Percentiles rank a stretch among this genome's conserved stretches.
Conservation (phyloP, 2,888 invertebrate species). For the Ischnura elegans region DNA sequence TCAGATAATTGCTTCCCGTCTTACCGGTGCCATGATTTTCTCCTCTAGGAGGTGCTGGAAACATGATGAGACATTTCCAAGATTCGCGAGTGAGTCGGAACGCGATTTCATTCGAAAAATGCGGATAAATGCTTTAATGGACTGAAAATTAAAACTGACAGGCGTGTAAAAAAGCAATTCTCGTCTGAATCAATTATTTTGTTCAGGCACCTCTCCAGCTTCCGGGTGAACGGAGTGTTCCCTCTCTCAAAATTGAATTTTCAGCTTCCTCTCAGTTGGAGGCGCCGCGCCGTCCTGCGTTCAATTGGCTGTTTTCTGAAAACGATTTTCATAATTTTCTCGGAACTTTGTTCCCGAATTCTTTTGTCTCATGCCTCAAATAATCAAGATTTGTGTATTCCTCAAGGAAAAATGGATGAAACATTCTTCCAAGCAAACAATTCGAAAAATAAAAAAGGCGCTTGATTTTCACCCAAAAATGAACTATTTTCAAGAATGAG, state of each 20-base stretch:
- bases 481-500: no score
- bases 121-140: background rate
- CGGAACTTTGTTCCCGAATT: no score
- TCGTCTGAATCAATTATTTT: background rate
- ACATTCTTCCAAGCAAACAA: no score
- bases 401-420: no score
- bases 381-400: no score
- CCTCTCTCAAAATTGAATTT: background rate
- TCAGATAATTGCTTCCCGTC: background rate
- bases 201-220: background rate
- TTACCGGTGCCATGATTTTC: background rate
- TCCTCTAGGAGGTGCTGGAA: background rate
- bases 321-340: background rate
- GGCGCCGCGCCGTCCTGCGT: background rate
- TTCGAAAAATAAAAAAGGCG: no score
- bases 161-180: background rate
- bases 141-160: background rate
- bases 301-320: background rate
- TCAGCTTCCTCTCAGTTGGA: background rate
- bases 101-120: background rate
- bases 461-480: no score
- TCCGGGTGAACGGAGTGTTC: background rate
- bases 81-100: background rate
- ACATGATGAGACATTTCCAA: background rate
- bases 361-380: no score